These are phyloP conservation scores for Silvanus unidentatus DNA, from an alignment of 2,888 invertebrate genomes.

Conservation along the genomic window DNA sequence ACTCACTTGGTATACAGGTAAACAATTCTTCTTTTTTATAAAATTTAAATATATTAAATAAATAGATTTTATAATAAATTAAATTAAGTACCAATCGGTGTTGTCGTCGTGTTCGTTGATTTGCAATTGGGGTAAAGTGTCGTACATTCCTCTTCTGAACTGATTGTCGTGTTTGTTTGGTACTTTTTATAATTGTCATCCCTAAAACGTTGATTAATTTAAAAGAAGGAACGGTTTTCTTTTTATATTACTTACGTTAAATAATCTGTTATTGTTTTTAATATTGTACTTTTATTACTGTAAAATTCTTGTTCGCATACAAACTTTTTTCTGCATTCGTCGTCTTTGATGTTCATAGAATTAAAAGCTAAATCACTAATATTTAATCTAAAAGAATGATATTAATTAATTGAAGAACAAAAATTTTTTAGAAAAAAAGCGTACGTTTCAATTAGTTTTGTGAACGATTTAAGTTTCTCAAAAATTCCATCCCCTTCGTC, in stretches of 20 bases:
- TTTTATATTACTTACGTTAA: slow-evolving; percentile 16
- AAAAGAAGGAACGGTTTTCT: no score
- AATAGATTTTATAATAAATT: no score
- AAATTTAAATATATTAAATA: no score
- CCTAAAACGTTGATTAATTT: no score
- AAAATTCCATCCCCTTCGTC: no score
- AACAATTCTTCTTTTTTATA: slow-evolving; percentile 18
- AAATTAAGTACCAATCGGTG: no score
- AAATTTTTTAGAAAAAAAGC: no score
- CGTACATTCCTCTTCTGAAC: slow-evolving; percentile 12
- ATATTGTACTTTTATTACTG: slow-evolving; percentile 36
- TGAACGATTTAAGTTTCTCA: no score
- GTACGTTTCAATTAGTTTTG: no score
- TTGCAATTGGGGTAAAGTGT: slow-evolving; percentile 13
- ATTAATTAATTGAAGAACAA: no score
- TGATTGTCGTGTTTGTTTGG: slow-evolving; percentile 7
- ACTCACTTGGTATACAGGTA: slow-evolving; percentile 68
- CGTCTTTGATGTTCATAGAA: slow-evolving; percentile 26
- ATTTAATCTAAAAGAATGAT: slow-evolving; percentile 26
- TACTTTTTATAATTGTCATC: slow-evolving; percentile 16
- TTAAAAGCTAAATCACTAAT: slow-evolving; percentile 28
- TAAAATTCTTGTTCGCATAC: slow-evolving; percentile 48
- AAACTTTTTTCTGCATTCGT: slow-evolving; percentile 45
- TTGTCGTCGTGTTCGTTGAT: no score
- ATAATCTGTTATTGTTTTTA: slow-evolving; percentile 10